phyloP scores from a whole-genome alignment of 2,888 invertebrate genomes.

The Acronicta aceris region DNA sequence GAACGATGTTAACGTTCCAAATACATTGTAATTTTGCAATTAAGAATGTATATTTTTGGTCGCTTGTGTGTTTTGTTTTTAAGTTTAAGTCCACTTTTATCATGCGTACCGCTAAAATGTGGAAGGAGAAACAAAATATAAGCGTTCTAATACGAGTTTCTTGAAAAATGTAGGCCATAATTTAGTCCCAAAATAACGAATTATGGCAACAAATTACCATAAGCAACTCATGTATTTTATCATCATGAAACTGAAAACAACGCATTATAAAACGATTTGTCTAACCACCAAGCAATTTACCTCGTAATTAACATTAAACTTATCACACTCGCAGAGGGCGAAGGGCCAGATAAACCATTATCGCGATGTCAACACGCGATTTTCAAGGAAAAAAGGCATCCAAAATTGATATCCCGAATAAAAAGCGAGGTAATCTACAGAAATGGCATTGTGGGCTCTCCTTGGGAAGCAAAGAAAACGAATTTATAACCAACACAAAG shows the following conservation, averaged over 20 bases:
- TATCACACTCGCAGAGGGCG: constrained; percentile 41
- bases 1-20: constrained; percentile 39
- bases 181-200: not conserved
- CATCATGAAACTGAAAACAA: constrained; percentile 10
- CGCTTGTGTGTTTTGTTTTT: constrained; percentile 25
- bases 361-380: constrained; percentile 53
- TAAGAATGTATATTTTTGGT: constrained; percentile 48
- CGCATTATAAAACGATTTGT: constrained; percentile 23
- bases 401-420: constrained; percentile 62
- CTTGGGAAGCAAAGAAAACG: constrained; percentile 64
- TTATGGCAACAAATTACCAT: not conserved
- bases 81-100: not conserved
- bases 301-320: constrained; percentile 46
- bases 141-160: too few species aligned
- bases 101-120: too few species aligned
- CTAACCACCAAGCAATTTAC: constrained; percentile 41
- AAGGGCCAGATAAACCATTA: constrained; percentile 47
- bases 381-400: constrained; percentile 49
- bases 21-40: constrained; percentile 54
- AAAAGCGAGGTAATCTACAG: constrained; percentile 59
- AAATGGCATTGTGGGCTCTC: constrained; percentile 57
- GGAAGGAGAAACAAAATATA: too few species aligned
- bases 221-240: constrained; percentile 6
- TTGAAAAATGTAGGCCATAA: too few species aligned
- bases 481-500: constrained; percentile 68